These are phyloP conservation scores for Aphidoletes aphidimyza DNA, from an alignment of 2,888 invertebrate genomes.

Conservation along the genomic window DNA sequence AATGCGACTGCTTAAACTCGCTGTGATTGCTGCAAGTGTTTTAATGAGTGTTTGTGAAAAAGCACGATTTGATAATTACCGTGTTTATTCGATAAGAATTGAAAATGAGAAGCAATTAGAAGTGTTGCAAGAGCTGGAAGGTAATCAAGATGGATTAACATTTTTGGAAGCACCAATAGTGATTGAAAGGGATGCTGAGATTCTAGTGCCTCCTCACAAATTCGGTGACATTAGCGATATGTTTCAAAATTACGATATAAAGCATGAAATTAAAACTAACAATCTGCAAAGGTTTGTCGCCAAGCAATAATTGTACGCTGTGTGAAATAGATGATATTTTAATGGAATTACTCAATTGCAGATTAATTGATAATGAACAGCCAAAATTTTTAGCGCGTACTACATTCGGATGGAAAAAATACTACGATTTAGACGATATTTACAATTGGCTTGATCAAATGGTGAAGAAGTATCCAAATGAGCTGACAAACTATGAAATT, in stretches of 20 bases:
- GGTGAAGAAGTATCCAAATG: slow-evolving; percentile 65
- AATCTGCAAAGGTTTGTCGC: slow-evolving; percentile 64
- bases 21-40: background rate
- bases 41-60: slow-evolving; percentile 57
- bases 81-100: slow-evolving; percentile 65
- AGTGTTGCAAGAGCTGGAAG: slow-evolving; percentile 62
- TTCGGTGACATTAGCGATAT: slow-evolving; percentile 60
- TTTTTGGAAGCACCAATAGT: slow-evolving; percentile 57
- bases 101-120: slow-evolving; percentile 67
- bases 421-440: slow-evolving; percentile 62
- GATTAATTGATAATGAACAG: slow-evolving; percentile 62
- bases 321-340: background rate
- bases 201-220: slow-evolving; percentile 67
- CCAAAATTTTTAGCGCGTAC: slow-evolving; percentile 58
- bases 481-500: slow-evolving; percentile 65
- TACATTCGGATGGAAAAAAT: slow-evolving; percentile 61
- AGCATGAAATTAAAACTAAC: slow-evolving; percentile 61
- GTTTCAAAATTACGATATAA: slow-evolving; percentile 59
- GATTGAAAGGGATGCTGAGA: slow-evolving; percentile 63
- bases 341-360: background rate
- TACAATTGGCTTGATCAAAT: slow-evolving; percentile 68
- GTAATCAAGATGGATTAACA: slow-evolving; percentile 56
- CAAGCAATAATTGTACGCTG: no score
- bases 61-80: slow-evolving; percentile 63
- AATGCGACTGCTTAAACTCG: background rate